Evolutionary conservation across 2,888 invertebrate genomes (phyloP), one percentile per base, ranked within the genome.

Genomic region (Auanema freiburgensis): DNA sequence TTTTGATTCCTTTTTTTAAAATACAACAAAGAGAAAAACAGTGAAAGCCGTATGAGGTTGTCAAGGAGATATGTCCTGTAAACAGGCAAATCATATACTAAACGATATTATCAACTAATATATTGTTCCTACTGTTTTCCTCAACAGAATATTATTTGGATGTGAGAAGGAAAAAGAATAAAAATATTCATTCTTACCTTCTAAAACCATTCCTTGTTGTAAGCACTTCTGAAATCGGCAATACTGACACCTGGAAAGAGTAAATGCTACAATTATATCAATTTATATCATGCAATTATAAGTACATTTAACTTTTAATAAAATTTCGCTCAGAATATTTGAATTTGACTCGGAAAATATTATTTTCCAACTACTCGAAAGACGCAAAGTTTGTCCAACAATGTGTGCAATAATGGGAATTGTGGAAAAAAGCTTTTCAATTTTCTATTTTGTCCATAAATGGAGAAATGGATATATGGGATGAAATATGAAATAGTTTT

Each of bases 161-260:
- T 14, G 50, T 14, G 50, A 50, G 24, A 21, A n/a, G 49, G 49
- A 40, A 8, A 53, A 40, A 53, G 53, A 24, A 33, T 25, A 40
- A 14, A 25, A 51, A 12, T 5, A 23, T 16, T 10, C 10, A 14
- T 21, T 21, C 65, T 46, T 12, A 76, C 77, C 77, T 71, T 79
- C 79, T 16, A 80, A 68, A 53, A 79, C 76, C 79, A 79, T 79
- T 65, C 79, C 78, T 64, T 76, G 65, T 49, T 68, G 61, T 24
- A 77, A 65, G 63, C 77, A 97, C 86, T 97, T 97, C 87, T 96
- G 95, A 87, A 98, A 98, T 82, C 97, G 90, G 87, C 97, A 98
- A 88, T 93, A 97, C 88, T 98, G 97, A 88, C 97, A 98, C 87
- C 97, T 89, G 88, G 50, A 57, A 63, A 41, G 23, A 23, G 43